Conservation (phyloP, 1,140 invertebrate species). For the Drosophila funebris region DNA sequence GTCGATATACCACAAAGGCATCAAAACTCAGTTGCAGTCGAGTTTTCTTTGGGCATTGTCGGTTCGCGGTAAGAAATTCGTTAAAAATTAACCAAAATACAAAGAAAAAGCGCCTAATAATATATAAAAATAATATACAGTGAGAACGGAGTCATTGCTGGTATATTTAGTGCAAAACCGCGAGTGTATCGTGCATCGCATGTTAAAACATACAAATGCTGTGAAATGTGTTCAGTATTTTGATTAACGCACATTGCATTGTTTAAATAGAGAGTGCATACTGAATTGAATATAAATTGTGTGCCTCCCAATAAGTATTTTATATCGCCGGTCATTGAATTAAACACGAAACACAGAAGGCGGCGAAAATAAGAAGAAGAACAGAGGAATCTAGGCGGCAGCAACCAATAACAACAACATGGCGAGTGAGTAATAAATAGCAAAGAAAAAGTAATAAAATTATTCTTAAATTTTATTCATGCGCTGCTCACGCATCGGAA, state of each 20-base stretch:
- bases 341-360: constrained; percentile 34
- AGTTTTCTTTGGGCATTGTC: constrained; percentile 31
- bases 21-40: constrained; percentile 31
- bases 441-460: constrained; percentile 29
- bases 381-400: neutral
- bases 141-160: neutral
- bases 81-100: neutral
- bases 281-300: constrained; percentile 19
- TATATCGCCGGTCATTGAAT: constrained; percentile 39
- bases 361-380: constrained; percentile 35
- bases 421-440: constrained; percentile 76
- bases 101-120: constrained; percentile 5
- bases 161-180: constrained; percentile 8
- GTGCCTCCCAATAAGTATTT: constrained; percentile 54
- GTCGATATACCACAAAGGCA: neutral
- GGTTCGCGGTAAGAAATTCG: constrained; percentile 8
- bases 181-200: neutral
- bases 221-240: constrained; percentile 67
- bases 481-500: neutral
- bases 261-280: constrained; percentile 3
- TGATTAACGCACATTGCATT: constrained; percentile 42
- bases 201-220: constrained; percentile 33
- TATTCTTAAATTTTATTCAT: constrained; percentile 28
- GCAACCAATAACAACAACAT: constrained; percentile 51
- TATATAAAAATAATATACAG: constrained; percentile 17